Conservation (phyloP, 1,140 invertebrate genomes). For the Drusus annulatus region DNA sequence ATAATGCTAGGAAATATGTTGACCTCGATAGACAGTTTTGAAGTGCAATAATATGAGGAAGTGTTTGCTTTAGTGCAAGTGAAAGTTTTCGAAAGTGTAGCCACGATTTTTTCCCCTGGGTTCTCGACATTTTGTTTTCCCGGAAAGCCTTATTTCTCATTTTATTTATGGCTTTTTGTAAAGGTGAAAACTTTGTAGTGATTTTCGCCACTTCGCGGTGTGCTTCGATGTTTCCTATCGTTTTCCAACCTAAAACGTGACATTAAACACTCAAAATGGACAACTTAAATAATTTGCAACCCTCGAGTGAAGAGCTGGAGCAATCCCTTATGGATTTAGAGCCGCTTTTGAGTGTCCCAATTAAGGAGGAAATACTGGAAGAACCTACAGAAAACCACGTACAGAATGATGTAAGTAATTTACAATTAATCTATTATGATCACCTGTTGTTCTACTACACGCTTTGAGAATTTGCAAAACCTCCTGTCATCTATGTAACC, state of each 20-base stretch:
- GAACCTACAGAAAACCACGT: constrained; percentile 60
- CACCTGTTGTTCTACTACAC: not conserved
- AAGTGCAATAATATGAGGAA: constrained; percentile 4
- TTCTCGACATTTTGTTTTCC: constrained; percentile 50
- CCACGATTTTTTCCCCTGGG: constrained; percentile 47
- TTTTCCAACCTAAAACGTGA: constrained; percentile 13
- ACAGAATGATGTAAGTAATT: constrained; percentile 45
- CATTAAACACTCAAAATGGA: constrained; percentile 36
- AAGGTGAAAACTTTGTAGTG: constrained; percentile 4
- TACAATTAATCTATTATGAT: constrained; percentile 3
- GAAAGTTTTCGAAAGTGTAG: constrained; percentile 52
- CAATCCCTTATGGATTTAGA: constrained; percentile 68
- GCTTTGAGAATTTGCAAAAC: not conserved
- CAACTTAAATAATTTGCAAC: constrained; percentile 44
- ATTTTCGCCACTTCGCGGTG: constrained; percentile 3
- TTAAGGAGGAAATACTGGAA: constrained; percentile 67
- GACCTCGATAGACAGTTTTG: not conserved
- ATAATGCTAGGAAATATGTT: constrained; percentile 27
- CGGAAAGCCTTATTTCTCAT: constrained; percentile 41
- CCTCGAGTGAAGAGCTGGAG: constrained; percentile 64
- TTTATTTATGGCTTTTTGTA: constrained; percentile 42
- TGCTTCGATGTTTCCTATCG: constrained; percentile 6
- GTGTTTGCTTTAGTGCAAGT: constrained; percentile 27
- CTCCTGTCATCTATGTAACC: constrained; percentile 28
- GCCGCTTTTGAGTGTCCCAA: constrained; percentile 67